Base-by-base conservation (phyloP, 2,888 invertebrate genomes). In the Chrysotoxum bicinctum region DNA sequence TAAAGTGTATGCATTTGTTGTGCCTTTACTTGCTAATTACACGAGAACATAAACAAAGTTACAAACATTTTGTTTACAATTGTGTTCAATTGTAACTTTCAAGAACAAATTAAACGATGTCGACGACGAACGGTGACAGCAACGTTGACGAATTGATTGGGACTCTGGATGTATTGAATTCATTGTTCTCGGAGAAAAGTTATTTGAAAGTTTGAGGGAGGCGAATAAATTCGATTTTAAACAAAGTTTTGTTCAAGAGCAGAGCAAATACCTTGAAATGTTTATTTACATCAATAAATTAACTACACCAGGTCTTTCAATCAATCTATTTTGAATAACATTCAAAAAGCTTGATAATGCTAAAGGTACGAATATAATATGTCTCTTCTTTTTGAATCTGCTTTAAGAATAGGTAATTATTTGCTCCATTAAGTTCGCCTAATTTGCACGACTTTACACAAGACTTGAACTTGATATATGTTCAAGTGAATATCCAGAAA, bases 11-110 rank as follows among this genome's bases (percentile, higher is more conserved):
- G 8, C 8, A 26, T 23, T 23, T 52, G 45, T 16, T 43, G 32
- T 14, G 23, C 54, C 16, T 72, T 48, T 35, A 78, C 60, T 73
- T 78, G 78, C 68, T 78, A 83, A 83, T 83, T 78, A 56, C 23
- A 54, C 21, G n/a, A 35, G 64, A 56, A 68, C 23, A 35, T 52
- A 64, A 26, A 64, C 50, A 26, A 58, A 68, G 66, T 56, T 69
- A 3, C 56, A 6, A 48, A 60, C 60, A 62, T 23, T 14, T 43
- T 75, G 30, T 72, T 52, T 72, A 64, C 64, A 64, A 21, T 62
- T 43, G 30, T 64, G 19, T 64, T 64, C 45, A 64, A 64, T 64
- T 64, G 45, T 45, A 45, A 64, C 45, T 62, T 64, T 64, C 30
- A 19, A 64, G 64, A 45, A 45, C 45, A 64, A 64, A 64, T 64